These are phyloP conservation scores for Podargus strigoides DNA, from an alignment of 2,797 vertebrate genomes.

Conservation along the genomic window DNA sequence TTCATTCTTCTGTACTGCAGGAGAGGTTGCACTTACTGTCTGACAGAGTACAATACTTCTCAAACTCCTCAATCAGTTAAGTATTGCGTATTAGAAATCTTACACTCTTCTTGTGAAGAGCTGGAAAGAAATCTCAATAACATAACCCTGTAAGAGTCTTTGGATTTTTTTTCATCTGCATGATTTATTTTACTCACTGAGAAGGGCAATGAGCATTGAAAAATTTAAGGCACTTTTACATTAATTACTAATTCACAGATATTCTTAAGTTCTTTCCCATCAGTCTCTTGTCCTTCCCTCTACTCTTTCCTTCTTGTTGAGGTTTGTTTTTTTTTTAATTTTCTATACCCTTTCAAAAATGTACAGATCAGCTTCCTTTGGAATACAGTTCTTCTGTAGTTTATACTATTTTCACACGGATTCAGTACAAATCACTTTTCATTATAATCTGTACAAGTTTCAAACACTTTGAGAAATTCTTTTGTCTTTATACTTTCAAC, in stretches of 20 bases:
- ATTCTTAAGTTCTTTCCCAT: not conserved
- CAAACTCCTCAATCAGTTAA: slow-evolving; percentile 60
- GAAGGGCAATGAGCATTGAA: slow-evolving; percentile 6
- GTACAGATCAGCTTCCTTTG: not conserved
- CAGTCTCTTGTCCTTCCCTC: not conserved
- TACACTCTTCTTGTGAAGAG: slow-evolving; percentile 23
- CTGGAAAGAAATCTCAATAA: slow-evolving; percentile 34
- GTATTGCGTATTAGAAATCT: slow-evolving; percentile 19
- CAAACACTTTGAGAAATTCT: not conserved
- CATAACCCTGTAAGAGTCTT: not conserved
- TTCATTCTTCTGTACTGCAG: not conserved
- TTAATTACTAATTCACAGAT: slow-evolving; percentile 5
- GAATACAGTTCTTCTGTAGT: not conserved
- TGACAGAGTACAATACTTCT: slow-evolving; percentile 40
- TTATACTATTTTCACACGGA: not conserved
- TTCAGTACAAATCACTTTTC: not conserved
- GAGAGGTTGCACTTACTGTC: slow-evolving; percentile 37
- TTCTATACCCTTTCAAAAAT: not conserved
- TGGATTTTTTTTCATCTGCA: not conserved
- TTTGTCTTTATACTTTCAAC: not conserved
- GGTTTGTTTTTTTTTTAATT: not conserved
- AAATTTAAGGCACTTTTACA: slow-evolving; percentile 5
- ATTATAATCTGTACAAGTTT: not conserved
- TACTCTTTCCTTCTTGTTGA: not conserved
- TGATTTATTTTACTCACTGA: slow-evolving; percentile 40